phyloP scores from a whole-genome alignment of 2,888 invertebrate genomes.

The Drosophila limbata region DNA sequence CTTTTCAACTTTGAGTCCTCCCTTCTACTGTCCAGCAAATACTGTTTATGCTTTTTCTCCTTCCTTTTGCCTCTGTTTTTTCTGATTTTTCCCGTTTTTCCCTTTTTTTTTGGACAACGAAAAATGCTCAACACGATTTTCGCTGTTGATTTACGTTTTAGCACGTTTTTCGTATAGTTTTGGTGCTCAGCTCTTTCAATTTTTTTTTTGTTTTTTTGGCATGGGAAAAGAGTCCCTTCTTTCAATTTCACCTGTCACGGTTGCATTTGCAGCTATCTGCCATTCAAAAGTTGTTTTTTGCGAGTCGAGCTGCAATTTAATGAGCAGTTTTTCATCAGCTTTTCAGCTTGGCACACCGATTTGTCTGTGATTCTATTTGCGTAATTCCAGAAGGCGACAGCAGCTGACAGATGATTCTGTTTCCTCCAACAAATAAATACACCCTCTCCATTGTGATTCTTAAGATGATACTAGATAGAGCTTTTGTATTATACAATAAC shows the following conservation, averaged over 20 bases:
- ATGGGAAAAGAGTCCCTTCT: constrained; percentile 16
- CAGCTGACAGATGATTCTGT: constrained; percentile 24
- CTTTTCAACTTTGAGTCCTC: constrained; percentile 63
- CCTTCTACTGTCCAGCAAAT: constrained; percentile 21
- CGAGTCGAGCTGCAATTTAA: constrained; percentile 61
- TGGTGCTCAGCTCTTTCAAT: constrained; percentile 33
- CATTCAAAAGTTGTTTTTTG: constrained; percentile 52
- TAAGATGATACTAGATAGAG: not conserved
- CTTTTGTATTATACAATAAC: too few relatives aligned
- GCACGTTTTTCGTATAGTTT: constrained; percentile 73
- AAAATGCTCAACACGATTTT: constrained; percentile 79
- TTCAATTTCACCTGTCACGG: constrained; percentile 59
- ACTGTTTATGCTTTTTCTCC: constrained; percentile 64
- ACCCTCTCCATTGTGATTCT: too few relatives aligned
- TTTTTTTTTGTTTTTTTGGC: constrained; percentile 7
- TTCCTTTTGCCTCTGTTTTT: constrained; percentile 16
- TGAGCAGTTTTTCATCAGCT: constrained; percentile 59
- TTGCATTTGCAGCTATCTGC: constrained; percentile 59
- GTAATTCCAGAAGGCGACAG: constrained; percentile 32
- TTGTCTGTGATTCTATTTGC: constrained; percentile 44
- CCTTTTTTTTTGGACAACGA: constrained; percentile 45
- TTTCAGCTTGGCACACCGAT: constrained; percentile 39
- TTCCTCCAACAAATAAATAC: not conserved
- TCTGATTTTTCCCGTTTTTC: constrained; percentile 7
- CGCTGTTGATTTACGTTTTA: constrained; percentile 80